A percentile compares a stretch with the other conserved stretches of the same genome.
These are phyloP conservation scores for Myiozetetes cayanensis DNA, from an alignment of 2,113 vertebrate genomes.

Conservation along the genomic window DNA sequence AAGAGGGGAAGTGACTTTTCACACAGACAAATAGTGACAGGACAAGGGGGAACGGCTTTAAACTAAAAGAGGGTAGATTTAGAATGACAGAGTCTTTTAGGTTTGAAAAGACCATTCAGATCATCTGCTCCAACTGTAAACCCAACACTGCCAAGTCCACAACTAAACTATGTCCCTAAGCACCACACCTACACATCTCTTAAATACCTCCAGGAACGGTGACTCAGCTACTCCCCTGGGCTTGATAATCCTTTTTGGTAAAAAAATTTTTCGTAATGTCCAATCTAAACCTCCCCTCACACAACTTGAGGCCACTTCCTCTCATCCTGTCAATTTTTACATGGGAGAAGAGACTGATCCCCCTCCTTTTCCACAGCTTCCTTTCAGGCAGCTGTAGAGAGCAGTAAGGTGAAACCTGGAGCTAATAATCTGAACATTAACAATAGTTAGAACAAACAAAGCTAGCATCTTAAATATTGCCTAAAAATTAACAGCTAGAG, in stretches of 20 bases:
- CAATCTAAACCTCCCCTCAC: not conserved
- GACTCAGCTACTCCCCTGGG: not conserved
- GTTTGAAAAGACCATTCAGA: not conserved
- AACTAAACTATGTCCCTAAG: not conserved
- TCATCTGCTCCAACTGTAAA: not conserved
- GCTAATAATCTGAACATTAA: not conserved
- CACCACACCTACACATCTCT: accelerated
- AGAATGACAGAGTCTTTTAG: not conserved
- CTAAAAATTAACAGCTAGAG: not conserved
- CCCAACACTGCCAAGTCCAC: not conserved
- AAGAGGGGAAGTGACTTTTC: not conserved
- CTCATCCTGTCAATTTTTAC: not conserved
- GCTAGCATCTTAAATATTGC: not conserved
- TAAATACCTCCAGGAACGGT: not conserved
- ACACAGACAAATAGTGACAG: not conserved
- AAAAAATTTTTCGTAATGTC: not conserved
- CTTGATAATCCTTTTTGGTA: not conserved
- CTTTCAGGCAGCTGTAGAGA: not conserved
- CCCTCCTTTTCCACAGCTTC: too few species aligned
- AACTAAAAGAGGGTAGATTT: not conserved
- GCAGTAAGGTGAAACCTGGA: not conserved
- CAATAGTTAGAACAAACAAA: not conserved
- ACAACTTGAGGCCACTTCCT: not conserved
- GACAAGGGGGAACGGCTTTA: not conserved
- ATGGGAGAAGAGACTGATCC: not conserved